phyloP scores from a whole-genome alignment of 1,140 invertebrate species.

The Melanaphis sacchari region DNA sequence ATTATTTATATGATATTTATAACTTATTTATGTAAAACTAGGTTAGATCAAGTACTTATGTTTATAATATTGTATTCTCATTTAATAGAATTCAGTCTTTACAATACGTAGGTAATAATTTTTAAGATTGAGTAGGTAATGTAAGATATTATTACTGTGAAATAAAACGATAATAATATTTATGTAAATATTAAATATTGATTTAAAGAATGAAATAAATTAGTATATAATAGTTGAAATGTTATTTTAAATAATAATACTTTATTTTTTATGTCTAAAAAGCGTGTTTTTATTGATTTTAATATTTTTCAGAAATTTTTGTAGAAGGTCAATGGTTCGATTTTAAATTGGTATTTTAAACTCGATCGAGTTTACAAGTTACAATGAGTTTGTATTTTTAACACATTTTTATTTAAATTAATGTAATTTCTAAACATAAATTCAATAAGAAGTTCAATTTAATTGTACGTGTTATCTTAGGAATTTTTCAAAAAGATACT shows the following conservation, averaged over 20 bases:
- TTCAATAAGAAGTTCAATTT: background rate
- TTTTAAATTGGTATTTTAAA: background rate
- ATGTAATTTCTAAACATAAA: constrained; percentile 29
- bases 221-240: background rate
- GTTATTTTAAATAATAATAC: background rate
- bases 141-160: background rate
- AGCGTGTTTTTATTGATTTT: background rate
- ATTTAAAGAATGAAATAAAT: background rate
- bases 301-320: constrained; percentile 4
- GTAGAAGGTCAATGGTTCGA: background rate
- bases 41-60: too few species aligned
- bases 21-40: background rate
- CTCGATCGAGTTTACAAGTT: background rate
- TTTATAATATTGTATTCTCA: background rate
- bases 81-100: background rate
- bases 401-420: constrained; percentile 20
- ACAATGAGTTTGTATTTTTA: background rate
- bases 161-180: background rate
- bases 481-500: constrained; percentile 1
- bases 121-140: background rate
- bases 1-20: background rate
- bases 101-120: background rate
- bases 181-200: background rate
- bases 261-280: background rate
- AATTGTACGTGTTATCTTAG: constrained; percentile 11